Percentiles rank a stretch among this genome's conserved stretches.
phyloP scores from a whole-genome alignment of 1,140 invertebrate species.

The Calliphora vicina region DNA sequence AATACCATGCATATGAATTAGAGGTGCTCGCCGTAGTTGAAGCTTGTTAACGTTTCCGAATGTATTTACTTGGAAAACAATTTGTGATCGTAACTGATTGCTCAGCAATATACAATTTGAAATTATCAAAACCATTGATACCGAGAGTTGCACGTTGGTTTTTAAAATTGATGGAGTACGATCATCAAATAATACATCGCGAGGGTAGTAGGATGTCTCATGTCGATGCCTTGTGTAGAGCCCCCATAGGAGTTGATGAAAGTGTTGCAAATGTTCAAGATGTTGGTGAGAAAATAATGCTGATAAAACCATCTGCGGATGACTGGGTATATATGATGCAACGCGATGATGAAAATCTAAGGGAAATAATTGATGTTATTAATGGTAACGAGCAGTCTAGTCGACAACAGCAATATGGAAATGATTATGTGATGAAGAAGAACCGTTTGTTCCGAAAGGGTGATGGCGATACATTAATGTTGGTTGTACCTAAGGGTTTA shows the following conservation, averaged over 20 bases:
- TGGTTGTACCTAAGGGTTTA: too few species aligned
- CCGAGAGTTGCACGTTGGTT: slow-evolving; percentile 46
- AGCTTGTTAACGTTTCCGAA: slow-evolving; percentile 51
- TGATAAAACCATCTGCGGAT: neutral
- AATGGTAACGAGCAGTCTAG: neutral
- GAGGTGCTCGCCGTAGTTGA: slow-evolving; percentile 54
- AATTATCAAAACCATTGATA: slow-evolving; percentile 57
- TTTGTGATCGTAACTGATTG: slow-evolving; percentile 61
- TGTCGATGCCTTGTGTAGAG: slow-evolving; percentile 44
- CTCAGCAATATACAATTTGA: slow-evolving; percentile 57
- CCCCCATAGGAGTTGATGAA: neutral
- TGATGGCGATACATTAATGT: too few species aligned
- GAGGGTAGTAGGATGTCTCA: slow-evolving; percentile 38
- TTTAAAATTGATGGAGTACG: slow-evolving; percentile 37
- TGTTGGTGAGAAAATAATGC: neutral
- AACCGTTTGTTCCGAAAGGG: slow-evolving; percentile 17
- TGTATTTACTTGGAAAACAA: slow-evolving; percentile 51
- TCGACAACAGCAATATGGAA: neutral
- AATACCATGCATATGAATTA: slow-evolving; percentile 59
- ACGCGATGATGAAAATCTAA: neutral
- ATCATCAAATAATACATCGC: slow-evolving; percentile 32
- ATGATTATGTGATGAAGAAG: neutral
- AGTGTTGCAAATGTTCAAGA: neutral
- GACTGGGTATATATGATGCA: slow-evolving; percentile 36
- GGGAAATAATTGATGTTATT: neutral